Conservation (phyloP, 2,113 vertebrate genomes). For the Cranoglanis bouderius region DNA sequence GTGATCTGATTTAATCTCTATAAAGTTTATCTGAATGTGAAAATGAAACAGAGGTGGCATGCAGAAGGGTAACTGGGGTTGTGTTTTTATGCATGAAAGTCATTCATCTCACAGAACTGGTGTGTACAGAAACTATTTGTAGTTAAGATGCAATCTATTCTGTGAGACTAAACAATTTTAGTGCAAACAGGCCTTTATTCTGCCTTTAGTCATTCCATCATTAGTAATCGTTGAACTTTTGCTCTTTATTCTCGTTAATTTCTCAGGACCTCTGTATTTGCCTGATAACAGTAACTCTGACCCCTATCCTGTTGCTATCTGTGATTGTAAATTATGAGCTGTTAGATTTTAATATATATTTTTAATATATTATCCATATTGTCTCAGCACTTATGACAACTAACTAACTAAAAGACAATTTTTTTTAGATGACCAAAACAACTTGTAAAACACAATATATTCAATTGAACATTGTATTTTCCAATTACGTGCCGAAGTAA, state of each 20-base stretch:
- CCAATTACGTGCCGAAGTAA: not conserved
- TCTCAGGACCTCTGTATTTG: not conserved
- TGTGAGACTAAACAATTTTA: not conserved
- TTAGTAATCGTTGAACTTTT: not conserved
- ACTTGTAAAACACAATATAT: not conserved
- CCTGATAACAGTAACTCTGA: not conserved
- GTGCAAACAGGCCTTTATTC: not conserved
- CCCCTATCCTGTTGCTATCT: not conserved
- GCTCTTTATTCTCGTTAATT: not conserved
- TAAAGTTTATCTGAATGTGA: not conserved
- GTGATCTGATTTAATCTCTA: not conserved
- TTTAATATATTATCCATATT: not conserved
- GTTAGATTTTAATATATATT: not conserved
- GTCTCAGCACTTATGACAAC: not conserved
- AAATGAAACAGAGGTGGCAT: not conserved
- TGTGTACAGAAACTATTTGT: not conserved
- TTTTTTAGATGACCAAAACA: not conserved
- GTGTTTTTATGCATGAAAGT: not conserved
- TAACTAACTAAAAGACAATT: not conserved
- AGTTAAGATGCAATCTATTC: not conserved
- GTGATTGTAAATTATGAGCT: not conserved
- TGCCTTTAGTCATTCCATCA: not conserved
- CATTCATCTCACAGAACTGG: not conserved
- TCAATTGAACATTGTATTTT: not conserved
- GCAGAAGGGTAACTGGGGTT: not conserved